These are phyloP conservation scores for Carlito syrichta DNA, from an alignment of 2,113 vertebrate species.

Conservation along the genomic window DNA sequence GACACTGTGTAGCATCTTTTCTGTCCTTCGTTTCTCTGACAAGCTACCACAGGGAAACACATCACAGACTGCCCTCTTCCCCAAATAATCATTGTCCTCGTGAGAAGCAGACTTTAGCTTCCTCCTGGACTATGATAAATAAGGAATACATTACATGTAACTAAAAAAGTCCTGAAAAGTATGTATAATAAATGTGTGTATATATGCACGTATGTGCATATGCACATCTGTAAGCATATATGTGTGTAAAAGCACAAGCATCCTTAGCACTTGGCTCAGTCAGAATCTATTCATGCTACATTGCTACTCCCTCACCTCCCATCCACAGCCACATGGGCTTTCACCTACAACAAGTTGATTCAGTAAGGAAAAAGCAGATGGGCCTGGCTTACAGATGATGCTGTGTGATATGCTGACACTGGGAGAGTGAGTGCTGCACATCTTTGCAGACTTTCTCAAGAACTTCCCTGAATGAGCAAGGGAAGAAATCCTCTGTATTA, in stretches of 20 bases:
- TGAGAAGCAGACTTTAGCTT: neutral
- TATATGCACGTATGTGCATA: fast-evolving
- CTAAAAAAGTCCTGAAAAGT: no score
- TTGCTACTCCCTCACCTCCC: fast-evolving
- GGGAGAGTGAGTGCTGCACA: fast-evolving
- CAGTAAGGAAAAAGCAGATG: fast-evolving
- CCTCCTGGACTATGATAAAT: fast-evolving
- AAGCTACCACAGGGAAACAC: no score
- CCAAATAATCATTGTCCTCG: no score
- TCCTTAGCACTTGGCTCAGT: fast-evolving
- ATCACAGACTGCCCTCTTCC: fast-evolving
- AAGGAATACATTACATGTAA: neutral
- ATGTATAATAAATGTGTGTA: fast-evolving
- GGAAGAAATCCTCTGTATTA: neutral
- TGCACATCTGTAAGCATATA: fast-evolving
- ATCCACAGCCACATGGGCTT: fast-evolving
- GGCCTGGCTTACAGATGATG: neutral
- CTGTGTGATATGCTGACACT: fast-evolving
- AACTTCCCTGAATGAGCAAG: fast-evolving
- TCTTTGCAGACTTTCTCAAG: fast-evolving
- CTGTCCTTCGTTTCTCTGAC: fast-evolving
- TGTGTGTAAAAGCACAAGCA: no score
- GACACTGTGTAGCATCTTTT: fast-evolving
- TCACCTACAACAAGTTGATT: neutral
- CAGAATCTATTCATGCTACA: no score